Base-by-base conservation (phyloP, 1,140 invertebrate species). In the Cardiocondyla obscurior region DNA sequence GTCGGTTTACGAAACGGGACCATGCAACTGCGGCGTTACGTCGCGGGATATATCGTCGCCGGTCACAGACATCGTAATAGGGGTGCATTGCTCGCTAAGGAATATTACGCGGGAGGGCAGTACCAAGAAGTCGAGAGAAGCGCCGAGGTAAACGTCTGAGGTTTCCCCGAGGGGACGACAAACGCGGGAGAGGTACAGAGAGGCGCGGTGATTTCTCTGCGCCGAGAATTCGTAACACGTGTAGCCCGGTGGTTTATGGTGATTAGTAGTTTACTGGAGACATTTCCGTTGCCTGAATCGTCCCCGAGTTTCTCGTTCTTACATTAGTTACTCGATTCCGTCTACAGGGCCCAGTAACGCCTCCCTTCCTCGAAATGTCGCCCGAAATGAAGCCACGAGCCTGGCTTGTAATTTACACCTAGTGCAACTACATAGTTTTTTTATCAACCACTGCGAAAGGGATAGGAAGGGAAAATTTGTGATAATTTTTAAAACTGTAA, bases 211-310 rank as follows among this genome's bases (percentile, higher is more conserved):
- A 92, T 90, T 90, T 84, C 91, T 90, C 90, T 90, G 73, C 87
- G 83, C 90, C 82, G 91, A 88, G 90, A 93, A 92, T 92, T 93
- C 90, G 92, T 92, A 93, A 93, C 92, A 93, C 91, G 92, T 93
- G 92, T 93, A 93, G 87, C 88, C 87, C 85, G 88, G 91, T 92
- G 92, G 91, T 92, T 93, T 93, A 93, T 92, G 91, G 91, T 93
- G 92, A 93, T 93, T 93, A 93, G 92, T 92, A 92, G 91, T 92
- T 91, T 92, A 92, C 89, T 89, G 91, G 88, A 90, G 85, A 93
- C 90, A 90, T 93, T 93, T 92, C 92, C 92, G 90, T 89, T 90
- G 82, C 82, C 85, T 84, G 81, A 82, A 88, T 86, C 90, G 89
- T 90, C 88, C 86, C 84, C 58, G 81, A 72, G 77, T 85, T 91